A percentile compares a stretch with the other conserved stretches of the same genome.
Evolutionary conservation across 2,888 invertebrate genomes (phyloP).

Genomic region (Cinara cedri): DNA sequence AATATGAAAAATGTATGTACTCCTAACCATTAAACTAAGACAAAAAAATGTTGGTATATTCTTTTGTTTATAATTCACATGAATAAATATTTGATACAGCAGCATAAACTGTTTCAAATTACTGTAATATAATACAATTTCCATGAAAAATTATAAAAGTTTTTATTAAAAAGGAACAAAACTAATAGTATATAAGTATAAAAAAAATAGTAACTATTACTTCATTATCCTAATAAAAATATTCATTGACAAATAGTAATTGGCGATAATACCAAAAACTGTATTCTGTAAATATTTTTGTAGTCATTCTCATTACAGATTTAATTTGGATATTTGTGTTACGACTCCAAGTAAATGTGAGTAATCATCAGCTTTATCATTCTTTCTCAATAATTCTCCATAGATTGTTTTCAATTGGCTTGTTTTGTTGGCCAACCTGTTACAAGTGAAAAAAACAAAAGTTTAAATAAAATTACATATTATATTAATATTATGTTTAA

Average conservation of each 20-base stretch:
- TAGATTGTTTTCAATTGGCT: conserved; percentile 34
- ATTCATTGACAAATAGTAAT: background rate
- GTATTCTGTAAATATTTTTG: background rate
- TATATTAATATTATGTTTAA: background rate
- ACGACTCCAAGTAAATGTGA: conserved; percentile 39
- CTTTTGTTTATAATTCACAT: background rate
- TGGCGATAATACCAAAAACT: conserved; percentile 24
- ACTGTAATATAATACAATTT: too few relatives aligned
- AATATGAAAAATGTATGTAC: background rate
- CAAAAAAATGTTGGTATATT: background rate
- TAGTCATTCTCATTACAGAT: background rate
- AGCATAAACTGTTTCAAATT: background rate
- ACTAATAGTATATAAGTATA: background rate
- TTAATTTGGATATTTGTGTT: conserved; percentile 40
- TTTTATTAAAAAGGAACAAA: background rate
- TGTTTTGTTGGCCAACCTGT: conserved; percentile 31
- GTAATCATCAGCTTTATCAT: conserved; percentile 8
- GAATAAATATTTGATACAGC: conserved; percentile 24
- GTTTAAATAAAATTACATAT: background rate
- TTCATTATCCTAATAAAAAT: background rate
- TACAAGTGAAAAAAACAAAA: background rate
- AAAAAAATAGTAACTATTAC: conserved; percentile 12
- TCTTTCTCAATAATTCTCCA: conserved; percentile 41
- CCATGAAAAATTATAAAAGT: too few relatives aligned
- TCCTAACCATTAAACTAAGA: background rate